phyloP scores from a whole-genome alignment of 2,888 invertebrate species.

The Syrista parreyssii region DNA sequence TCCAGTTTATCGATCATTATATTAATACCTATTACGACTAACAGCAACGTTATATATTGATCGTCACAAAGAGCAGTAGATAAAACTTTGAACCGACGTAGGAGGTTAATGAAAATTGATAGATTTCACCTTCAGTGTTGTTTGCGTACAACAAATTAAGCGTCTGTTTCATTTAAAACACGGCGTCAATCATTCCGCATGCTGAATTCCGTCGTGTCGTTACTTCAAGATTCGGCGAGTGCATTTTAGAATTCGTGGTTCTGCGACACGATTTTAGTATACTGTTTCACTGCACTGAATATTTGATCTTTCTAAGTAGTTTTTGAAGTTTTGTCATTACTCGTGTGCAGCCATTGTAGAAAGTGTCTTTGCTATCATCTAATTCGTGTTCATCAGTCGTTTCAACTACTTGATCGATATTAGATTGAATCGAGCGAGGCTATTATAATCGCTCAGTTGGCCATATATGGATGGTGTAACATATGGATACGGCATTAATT shows the following conservation, averaged over 20 bases:
- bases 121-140: background rate
- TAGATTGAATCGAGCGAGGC: slow-evolving; percentile 7
- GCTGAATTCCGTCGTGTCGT: too few species aligned
- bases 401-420: slow-evolving; percentile 11
- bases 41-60: background rate
- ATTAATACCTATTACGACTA: slow-evolving; percentile 3
- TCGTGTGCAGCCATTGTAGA: background rate
- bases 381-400: slow-evolving; percentile 4
- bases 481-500: too few species aligned
- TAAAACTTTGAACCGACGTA: background rate
- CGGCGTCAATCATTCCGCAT: too few species aligned
- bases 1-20: slow-evolving; percentile 3
- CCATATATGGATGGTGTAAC: too few species aligned
- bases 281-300: slow-evolving; percentile 8
- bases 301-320: slow-evolving; percentile 10
- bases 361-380: background rate
- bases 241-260: too few species aligned
- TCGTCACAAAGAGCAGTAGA: background rate
- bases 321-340: slow-evolving; percentile 5
- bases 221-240: too few species aligned
- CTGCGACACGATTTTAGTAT: slow-evolving; percentile 9
- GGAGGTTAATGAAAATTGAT: background rate
- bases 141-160: too few species aligned
- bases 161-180: too few species aligned
- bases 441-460: too few species aligned